Conservation (phyloP, 2,113 vertebrate species). For the Narcine bancroftii region DNA sequence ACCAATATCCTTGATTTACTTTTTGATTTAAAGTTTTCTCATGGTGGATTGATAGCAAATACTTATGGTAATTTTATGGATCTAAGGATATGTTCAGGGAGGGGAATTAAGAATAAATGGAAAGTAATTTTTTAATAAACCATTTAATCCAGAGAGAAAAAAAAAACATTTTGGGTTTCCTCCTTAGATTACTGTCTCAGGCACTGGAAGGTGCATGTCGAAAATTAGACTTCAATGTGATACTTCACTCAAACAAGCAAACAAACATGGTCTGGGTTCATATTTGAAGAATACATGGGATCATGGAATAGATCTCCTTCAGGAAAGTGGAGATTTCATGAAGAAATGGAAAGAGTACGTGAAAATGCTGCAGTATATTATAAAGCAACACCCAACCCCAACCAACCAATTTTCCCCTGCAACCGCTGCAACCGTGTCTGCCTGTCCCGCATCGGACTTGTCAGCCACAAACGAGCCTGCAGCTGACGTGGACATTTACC, state of each 20-base stretch:
- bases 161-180: background rate
- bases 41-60: too few relatives aligned
- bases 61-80: too few relatives aligned
- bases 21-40: too few relatives aligned
- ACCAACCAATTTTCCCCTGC: too few relatives aligned
- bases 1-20: too few relatives aligned
- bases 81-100: too few relatives aligned
- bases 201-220: background rate
- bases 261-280: background rate
- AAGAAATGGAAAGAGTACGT: background rate
- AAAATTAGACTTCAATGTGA: background rate
- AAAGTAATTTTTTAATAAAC: background rate
- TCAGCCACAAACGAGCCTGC: too few relatives aligned
- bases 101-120: background rate
- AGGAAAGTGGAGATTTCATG: background rate
- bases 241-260: background rate
- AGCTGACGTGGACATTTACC: too few relatives aligned
- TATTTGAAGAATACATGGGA: background rate
- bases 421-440: too few relatives aligned
- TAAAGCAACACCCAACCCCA: too few relatives aligned
- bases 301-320: background rate
- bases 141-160: background rate
- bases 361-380: background rate
- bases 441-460: too few relatives aligned
- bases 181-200: background rate